Base-by-base conservation (phyloP, 1,140 invertebrate genomes). In the Drosophila lacertosa region DNA sequence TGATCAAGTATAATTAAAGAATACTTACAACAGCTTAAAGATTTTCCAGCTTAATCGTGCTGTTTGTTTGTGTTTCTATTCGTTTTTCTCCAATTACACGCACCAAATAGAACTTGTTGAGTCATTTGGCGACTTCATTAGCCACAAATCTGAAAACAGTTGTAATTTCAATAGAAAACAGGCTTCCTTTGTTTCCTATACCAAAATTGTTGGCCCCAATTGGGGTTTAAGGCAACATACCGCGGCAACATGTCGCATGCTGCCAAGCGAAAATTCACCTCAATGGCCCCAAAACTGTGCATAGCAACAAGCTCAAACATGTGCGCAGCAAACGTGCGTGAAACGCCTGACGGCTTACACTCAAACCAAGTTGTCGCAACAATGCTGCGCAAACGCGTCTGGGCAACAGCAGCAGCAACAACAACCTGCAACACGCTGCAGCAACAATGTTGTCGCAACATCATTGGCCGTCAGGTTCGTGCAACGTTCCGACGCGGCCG, bases 371-470 rank as follows among this genome's bases (percentile, higher is more conserved):
- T 32, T n/a, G 48, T 24, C 1, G 39, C 57, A 62, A 45, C 60
- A 51, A 39, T 29, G 39, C 15, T 57, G 60, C 18, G n/a, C 29
- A 11, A n/a, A n/a, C n/a, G n/a, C n/a, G 13, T 10, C 15, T 9
- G 26, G 9, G 26, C n/a, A n/a, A 11, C 24, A 29, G 11, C 39
- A 51, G 20, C 24, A 53, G 13, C 11, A 57, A 13, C 11, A 4
- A 11, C 2, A 11, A 7, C 26, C 2, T 1, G 6, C 26, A 7
- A 3, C 29, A 63, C 15, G 60, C 29, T 54, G 50, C 50, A 7
- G 60, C 67, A 71, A 58, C 67, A 58, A 32, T 66, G 45, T 57
- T 66, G 59, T 39, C 48, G 57, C 70, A 73, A 73, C 70, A 69
- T 47, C 47, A 64, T 54, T 63, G 59, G 50, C n/a, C 4, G 35